Evolutionary conservation across 2,888 invertebrate genomes (phyloP), one percentile per base, ranked within the genome.

Genomic region (Creontiades dilutus): DNA sequence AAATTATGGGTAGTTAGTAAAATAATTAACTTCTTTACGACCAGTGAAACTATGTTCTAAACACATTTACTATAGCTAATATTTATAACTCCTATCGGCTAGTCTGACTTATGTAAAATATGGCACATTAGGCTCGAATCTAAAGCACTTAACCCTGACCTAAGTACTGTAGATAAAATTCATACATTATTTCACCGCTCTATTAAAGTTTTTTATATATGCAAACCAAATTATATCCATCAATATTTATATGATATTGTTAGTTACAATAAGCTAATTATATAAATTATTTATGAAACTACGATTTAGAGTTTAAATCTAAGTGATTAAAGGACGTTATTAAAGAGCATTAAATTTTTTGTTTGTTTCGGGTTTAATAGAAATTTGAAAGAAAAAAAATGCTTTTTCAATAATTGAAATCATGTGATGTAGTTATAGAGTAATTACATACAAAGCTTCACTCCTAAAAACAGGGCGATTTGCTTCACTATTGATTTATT

Each of bases 261-360:
- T 23, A 89, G 55, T 80, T 89, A 81, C 81, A 81, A 48, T 89
- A 78, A 81, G 4, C 52, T 85, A 89, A 75, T 89, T 85, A 52
- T 47, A 14, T n/a, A 85, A 90, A 68, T 55, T 75, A 76, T 90
- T 84, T 55, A 82, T 52, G 47, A 85, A 57, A 61, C 16, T 28
- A 86, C 37, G 27, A 48, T 76, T 46, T 86, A 75, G 76, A 75
- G 37, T 75, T 76, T 12, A 75, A 75, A 81, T 89, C 78, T 84
- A 90, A 80, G 90, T 81, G 82, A 91, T 89, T 91, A 84, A 90
- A 91, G 91, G 89, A 91, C 91, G 90, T 91, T 91, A 87, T 89
- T 90, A 86, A 90, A 48, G 89, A 89, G 86, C 88, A 89, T 90
- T 90, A 90, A 87, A 46, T 81, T 90, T 85, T 90, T 78, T 48